Conservation (phyloP, 2,888 invertebrate genomes). For the Chrysolina haemoptera region DNA sequence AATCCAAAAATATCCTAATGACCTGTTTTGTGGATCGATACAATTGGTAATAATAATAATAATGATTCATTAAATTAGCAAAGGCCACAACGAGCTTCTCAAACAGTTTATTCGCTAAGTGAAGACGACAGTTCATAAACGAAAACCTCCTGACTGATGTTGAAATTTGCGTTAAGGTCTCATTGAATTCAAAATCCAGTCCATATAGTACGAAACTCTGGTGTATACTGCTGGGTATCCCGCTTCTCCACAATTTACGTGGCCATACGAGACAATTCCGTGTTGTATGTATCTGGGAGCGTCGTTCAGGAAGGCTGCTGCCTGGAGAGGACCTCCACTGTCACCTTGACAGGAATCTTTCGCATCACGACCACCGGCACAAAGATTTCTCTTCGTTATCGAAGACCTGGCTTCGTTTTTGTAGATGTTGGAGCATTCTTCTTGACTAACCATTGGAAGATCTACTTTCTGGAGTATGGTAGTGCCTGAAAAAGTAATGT, state of each 20-base stretch:
- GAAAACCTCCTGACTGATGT: no score
- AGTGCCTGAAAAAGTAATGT: slow-evolving; percentile 57
- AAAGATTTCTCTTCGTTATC: slow-evolving; percentile 70
- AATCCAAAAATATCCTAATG: no score
- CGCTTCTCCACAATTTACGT: slow-evolving; percentile 66
- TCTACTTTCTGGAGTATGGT: slow-evolving; percentile 67
- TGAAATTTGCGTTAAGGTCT: slow-evolving; percentile 67
- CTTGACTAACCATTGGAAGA: slow-evolving; percentile 64
- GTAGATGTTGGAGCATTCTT: slow-evolving; percentile 60
- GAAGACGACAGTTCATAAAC: no score
- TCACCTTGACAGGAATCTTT: slow-evolving; percentile 78
- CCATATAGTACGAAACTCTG: slow-evolving; percentile 74
- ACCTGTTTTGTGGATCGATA: no score
- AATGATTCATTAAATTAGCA: no score
- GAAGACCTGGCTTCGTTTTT: slow-evolving; percentile 52
- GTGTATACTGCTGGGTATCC: slow-evolving; percentile 82
- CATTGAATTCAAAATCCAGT: slow-evolving; percentile 76
- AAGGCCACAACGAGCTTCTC: no score
- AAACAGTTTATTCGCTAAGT: no score
- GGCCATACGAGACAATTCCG: slow-evolving; percentile 73
- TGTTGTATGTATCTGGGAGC: slow-evolving; percentile 63
- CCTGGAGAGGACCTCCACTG: slow-evolving; percentile 77
- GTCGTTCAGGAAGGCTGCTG: slow-evolving; percentile 63
- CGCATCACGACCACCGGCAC: slow-evolving; percentile 74
- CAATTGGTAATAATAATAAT: no score